Percentiles rank a stretch among this genome's conserved stretches.
Conservation (phyloP, 2,888 invertebrate species). For the Platycnemis pennipes region DNA sequence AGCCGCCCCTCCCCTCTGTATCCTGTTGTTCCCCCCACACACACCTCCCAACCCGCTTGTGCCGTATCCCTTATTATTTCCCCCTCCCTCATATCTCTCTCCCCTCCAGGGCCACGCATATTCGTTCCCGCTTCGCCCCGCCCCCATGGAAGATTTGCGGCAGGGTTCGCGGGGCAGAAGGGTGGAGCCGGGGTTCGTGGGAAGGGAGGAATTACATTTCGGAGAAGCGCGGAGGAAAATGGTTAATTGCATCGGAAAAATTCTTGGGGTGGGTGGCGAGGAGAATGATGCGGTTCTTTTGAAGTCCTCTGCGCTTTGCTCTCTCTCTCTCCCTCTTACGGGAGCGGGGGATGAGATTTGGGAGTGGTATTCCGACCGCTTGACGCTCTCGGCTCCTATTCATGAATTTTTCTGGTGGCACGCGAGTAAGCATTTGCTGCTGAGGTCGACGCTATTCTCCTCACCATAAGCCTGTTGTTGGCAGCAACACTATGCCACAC, state of each 20-base stretch:
- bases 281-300: background rate
- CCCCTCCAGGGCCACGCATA: constrained; percentile 78
- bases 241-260: background rate
- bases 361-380: background rate
- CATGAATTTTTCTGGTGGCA: background rate
- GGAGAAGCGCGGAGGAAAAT: background rate
- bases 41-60: background rate
- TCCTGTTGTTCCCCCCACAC: background rate
- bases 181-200: background rate
- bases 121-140: constrained; percentile 80
- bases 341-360: background rate
- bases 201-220: background rate
- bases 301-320: background rate
- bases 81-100: background rate
- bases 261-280: background rate
- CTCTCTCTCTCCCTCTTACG: too few species aligned
- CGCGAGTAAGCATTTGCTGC: background rate
- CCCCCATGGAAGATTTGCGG: constrained; percentile 78
- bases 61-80: constrained; percentile 9
- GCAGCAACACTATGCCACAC: too few species aligned
- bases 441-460: too few species aligned
- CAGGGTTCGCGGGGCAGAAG: constrained; percentile 72
- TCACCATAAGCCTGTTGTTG: too few species aligned
- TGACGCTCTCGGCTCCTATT: background rate
- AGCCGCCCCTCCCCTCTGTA: background rate